These are phyloP conservation scores for Rhabdomys dilectus DNA, from an alignment of 2,113 vertebrate species.

Conservation along the genomic window DNA sequence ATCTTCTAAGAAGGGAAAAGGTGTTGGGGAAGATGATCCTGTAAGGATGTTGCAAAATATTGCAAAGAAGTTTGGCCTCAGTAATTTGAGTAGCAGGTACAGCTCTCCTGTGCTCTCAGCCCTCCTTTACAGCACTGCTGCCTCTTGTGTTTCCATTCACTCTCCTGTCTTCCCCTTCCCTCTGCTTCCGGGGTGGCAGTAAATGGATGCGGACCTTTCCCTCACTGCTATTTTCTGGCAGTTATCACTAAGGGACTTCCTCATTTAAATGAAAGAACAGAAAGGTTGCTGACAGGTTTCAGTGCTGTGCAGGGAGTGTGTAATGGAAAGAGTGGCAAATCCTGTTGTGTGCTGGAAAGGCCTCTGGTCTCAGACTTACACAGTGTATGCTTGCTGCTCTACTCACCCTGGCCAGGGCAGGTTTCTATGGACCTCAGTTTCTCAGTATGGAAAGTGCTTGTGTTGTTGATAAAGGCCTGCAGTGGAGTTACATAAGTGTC, in stretches of 20 bases:
- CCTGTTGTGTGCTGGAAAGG: background rate
- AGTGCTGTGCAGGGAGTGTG: background rate
- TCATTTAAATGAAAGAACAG: background rate
- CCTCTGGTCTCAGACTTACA: background rate
- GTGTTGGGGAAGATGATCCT: constrained; percentile 88
- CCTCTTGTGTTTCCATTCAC: background rate
- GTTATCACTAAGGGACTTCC: background rate
- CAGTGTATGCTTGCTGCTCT: background rate
- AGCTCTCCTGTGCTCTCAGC: constrained; percentile 34
- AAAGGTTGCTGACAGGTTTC: background rate
- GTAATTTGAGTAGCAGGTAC: constrained; percentile 93
- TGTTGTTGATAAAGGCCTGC: background rate
- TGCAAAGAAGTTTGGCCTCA: constrained; percentile 94
- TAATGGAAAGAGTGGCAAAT: background rate
- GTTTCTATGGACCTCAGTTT: constrained; percentile 35
- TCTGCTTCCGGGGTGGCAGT: background rate
- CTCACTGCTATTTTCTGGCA: background rate
- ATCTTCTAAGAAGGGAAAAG: constrained; percentile 92
- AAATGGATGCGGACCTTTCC: background rate
- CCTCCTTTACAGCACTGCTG: background rate
- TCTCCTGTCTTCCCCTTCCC: background rate
- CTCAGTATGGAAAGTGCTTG: background rate
- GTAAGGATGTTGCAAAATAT: constrained; percentile 93
- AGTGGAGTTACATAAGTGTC: background rate
- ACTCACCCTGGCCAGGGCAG: background rate